Evolutionary conservation across 2,113 vertebrate genomes (phyloP).

Genomic region (Turdus rufiventris): DNA sequence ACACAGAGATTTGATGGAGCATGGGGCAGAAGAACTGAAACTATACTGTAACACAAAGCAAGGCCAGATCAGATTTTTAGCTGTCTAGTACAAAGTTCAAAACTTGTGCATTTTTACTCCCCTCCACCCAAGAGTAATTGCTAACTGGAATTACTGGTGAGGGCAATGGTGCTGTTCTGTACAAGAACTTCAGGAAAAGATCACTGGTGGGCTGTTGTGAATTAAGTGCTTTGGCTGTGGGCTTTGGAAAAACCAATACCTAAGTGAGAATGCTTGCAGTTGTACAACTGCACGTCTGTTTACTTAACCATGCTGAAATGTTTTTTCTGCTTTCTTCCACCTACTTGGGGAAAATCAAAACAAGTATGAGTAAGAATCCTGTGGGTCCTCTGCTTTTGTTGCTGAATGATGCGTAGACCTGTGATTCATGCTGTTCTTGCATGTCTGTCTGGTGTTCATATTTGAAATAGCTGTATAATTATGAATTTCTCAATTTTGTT

Average conservation of each 20-base stretch:
- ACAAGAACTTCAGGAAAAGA: not conserved
- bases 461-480: not conserved
- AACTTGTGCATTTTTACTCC: not conserved
- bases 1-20: not conserved
- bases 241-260: not conserved
- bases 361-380: not conserved
- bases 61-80: not conserved
- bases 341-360: not conserved
- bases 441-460: not conserved
- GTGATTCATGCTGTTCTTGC: not conserved
- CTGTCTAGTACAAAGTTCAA: not conserved
- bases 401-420: not conserved
- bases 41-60: not conserved
- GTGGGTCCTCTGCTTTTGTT: not conserved
- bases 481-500: not conserved
- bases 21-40: not conserved
- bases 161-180: not conserved
- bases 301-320: not conserved
- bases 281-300: not conserved
- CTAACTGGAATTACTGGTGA: not conserved
- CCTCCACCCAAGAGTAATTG: not conserved
- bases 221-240: not conserved
- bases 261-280: not conserved
- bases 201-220: not conserved
- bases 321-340: not conserved